These are phyloP conservation scores for Hyles vespertilio DNA, from an alignment of 1,140 invertebrate species.

Conservation along the genomic window DNA sequence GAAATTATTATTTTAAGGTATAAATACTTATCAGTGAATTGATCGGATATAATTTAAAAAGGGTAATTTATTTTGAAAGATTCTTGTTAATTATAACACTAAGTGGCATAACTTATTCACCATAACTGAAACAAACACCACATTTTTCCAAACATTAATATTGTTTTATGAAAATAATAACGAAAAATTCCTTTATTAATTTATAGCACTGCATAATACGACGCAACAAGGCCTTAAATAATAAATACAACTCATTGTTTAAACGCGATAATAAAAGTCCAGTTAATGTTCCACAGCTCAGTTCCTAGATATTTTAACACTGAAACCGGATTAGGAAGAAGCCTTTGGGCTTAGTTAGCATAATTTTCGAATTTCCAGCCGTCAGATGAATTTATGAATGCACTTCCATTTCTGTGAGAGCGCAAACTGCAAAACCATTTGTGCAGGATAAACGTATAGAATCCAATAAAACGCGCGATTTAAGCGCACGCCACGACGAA, in stretches of 20 bases:
- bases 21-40: no score
- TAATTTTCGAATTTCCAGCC: slow-evolving; percentile 27
- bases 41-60: no score
- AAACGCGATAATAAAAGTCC: slow-evolving; percentile 4
- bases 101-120: no score
- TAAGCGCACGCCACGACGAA: slow-evolving; percentile 9
- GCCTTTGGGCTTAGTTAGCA: slow-evolving; percentile 13
- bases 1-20: no score
- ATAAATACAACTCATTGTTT: background rate
- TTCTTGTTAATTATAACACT: no score
- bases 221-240: no score
- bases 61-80: no score
- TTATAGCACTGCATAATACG: no score
- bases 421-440: slow-evolving; percentile 11
- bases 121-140: no score
- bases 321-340: slow-evolving; percentile 18
- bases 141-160: no score
- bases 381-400: slow-evolving; percentile 20
- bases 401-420: slow-evolving; percentile 3
- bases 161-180: no score
- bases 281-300: slow-evolving; percentile 15
- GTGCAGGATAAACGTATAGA: slow-evolving; percentile 16
- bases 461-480: slow-evolving; percentile 23
- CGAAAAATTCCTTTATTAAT: no score
- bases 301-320: slow-evolving; percentile 19